Percentiles rank a stretch among this genome's conserved stretches.
Evolutionary conservation across 1,140 invertebrate species (phyloP).

Genomic region (Drosophila cardini): DNA sequence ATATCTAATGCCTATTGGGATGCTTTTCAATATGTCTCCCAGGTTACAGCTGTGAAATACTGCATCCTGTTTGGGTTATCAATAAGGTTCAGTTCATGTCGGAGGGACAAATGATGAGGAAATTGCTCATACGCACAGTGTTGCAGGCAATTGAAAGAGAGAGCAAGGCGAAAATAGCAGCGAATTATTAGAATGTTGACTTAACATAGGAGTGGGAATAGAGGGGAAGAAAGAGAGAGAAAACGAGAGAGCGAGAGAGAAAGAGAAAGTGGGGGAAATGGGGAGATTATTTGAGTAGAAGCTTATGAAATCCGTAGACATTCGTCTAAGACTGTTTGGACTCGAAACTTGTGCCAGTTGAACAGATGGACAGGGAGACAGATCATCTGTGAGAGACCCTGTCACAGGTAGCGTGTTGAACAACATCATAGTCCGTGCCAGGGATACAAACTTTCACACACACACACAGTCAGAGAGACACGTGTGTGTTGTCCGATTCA

Average conservation of each 20-base stretch:
- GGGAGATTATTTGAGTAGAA: no score
- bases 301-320: background rate
- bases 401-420: conserved; percentile 8
- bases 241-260: background rate
- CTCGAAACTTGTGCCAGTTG: conserved; percentile 22
- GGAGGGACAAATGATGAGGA: background rate
- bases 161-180: conserved; percentile 27
- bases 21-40: background rate
- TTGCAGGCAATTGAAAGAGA: background rate
- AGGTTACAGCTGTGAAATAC: background rate
- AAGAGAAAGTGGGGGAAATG: no score
- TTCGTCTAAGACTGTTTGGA: conserved; percentile 1
- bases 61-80: background rate
- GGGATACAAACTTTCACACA: background rate
- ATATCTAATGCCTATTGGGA: background rate
- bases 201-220: background rate
- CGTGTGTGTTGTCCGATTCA: conserved; percentile 27
- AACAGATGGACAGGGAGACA: background rate
- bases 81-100: background rate
- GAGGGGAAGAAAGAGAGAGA: background rate
- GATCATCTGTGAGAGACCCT: background rate
- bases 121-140: conserved; percentile 24
- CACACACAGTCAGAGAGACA: background rate
- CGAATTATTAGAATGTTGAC: conserved; percentile 36
- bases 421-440: conserved; percentile 12